phyloP scores from a whole-genome alignment of 1,140 invertebrate species.

The Potamilus streckersoni region DNA sequence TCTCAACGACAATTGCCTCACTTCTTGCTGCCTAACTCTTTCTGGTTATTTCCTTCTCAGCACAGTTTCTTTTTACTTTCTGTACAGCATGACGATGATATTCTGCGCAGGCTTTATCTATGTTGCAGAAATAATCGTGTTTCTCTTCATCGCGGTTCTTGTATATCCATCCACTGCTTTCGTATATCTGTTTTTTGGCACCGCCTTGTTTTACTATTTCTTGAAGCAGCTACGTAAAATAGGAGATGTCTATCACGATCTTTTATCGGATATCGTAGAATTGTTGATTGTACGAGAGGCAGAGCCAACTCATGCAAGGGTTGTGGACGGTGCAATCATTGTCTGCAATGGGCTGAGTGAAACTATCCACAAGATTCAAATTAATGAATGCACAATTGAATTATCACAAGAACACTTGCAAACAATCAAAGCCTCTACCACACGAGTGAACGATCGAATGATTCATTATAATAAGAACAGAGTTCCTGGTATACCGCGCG shows the following conservation, averaged over 20 bases:
- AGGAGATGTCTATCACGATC: slow-evolving; percentile 15
- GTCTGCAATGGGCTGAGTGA: slow-evolving; percentile 7
- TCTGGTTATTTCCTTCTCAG: not conserved
- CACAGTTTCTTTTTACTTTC: not conserved
- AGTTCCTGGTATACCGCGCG: slow-evolving; percentile 8
- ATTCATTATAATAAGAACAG: not conserved
- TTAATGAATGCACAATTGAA: slow-evolving; percentile 6
- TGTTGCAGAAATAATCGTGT: slow-evolving; percentile 6
- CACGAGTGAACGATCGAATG: not conserved
- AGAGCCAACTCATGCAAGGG: not conserved
- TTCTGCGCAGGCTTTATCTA: slow-evolving; percentile 15
- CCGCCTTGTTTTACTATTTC: slow-evolving; percentile 20
- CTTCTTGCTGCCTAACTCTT: not conserved
- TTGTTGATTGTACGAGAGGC: not conserved
- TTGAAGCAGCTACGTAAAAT: slow-evolving; percentile 3
- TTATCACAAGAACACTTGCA: slow-evolving; percentile 6
- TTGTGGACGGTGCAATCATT: not conserved
- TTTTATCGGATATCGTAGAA: slow-evolving; percentile 11
- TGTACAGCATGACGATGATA: slow-evolving; percentile 3
- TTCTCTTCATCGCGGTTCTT: slow-evolving; percentile 11
- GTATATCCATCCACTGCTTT: slow-evolving; percentile 17
- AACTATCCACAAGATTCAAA: not conserved
- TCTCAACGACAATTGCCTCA: not conserved
- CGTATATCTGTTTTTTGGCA: slow-evolving; percentile 21
- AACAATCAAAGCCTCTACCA: not conserved